Percentiles rank a stretch among this genome's conserved stretches.
Conservation (phyloP, 2,888 invertebrate species). For the Linnaemya vulpina region DNA sequence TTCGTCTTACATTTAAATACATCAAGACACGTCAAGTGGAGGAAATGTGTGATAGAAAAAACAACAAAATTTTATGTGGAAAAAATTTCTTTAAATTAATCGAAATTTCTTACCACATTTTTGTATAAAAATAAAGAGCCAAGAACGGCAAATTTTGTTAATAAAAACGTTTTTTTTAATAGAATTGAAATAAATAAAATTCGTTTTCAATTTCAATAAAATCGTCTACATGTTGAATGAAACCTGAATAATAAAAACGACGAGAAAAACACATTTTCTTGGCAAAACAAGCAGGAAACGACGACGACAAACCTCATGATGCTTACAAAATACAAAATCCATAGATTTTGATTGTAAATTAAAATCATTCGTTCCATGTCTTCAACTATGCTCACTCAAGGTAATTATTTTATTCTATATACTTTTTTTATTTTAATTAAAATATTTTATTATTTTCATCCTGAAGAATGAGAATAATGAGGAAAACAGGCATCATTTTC, state of each 20-base stretch:
- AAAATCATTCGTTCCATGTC: constrained; percentile 7
- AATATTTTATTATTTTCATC: constrained; percentile 28
- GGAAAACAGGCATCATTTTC: not conserved
- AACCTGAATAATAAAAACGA: constrained; percentile 10
- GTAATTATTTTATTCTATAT: constrained; percentile 38
- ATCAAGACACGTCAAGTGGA: not conserved
- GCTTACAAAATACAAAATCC: not conserved
- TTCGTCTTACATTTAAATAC: not conserved
- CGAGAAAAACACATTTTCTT: constrained; percentile 35
- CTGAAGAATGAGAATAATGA: not conserved
- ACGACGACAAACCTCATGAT: constrained; percentile 3
- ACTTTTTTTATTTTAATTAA: constrained; percentile 28
- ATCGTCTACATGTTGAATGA: constrained; percentile 5
- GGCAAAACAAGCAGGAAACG: constrained; percentile 68
- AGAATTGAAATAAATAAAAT: constrained; percentile 57
- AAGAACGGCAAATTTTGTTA: not conserved
- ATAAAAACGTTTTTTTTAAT: constrained; percentile 27
- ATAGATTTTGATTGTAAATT: constrained; percentile 41
- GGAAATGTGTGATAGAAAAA: not conserved
- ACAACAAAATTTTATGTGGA: constrained; percentile 18
- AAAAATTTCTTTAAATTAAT: not conserved
- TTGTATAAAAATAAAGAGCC: not conserved
- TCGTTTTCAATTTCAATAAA: constrained; percentile 63
- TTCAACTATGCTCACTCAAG: not conserved
- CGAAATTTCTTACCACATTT: constrained; percentile 19